These are phyloP conservation scores for Rhopalosiphum nymphaeae DNA, from an alignment of 2,888 invertebrate species.

Conservation along the genomic window DNA sequence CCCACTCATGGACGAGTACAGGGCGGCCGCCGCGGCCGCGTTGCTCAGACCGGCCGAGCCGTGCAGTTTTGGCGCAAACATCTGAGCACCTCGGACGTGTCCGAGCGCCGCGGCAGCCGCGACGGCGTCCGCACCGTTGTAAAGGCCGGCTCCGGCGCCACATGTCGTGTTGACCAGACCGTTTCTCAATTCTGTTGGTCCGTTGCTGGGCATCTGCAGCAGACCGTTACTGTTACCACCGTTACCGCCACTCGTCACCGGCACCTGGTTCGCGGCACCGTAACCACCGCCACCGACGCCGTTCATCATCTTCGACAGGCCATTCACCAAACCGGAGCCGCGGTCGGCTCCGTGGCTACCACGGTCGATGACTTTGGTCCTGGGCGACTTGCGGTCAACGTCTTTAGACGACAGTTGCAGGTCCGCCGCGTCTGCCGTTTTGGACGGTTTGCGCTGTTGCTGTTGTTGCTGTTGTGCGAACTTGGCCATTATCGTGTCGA, in stretches of 20 bases:
- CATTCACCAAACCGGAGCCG: constrained; percentile 71
- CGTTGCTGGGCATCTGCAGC: constrained; percentile 18
- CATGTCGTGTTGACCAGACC: constrained; percentile 49
- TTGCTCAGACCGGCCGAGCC: constrained; percentile 74
- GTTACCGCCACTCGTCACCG: not conserved
- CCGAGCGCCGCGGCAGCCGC: constrained; percentile 13
- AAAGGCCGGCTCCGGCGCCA: not conserved
- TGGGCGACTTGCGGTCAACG: constrained; percentile 86
- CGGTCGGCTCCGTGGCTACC: constrained; percentile 69
- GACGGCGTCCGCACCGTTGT: constrained; percentile 54
- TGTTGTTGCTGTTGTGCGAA: constrained; percentile 76
- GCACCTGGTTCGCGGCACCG: constrained; percentile 2
- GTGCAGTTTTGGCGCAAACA: constrained; percentile 84
- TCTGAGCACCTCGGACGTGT: constrained; percentile 67
- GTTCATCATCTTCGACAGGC: constrained; percentile 65
- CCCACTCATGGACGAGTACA: constrained; percentile 74
- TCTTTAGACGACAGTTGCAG: constrained; percentile 90
- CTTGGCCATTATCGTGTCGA: constrained; percentile 89
- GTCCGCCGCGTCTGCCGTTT: constrained; percentile 79
- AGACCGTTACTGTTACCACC: not conserved
- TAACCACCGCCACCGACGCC: constrained; percentile 39
- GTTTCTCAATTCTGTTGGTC: constrained; percentile 40
- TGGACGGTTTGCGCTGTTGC: constrained; percentile 78
- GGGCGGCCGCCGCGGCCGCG: constrained; percentile 70
- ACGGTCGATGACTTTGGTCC: constrained; percentile 81